Evolutionary conservation across 2,888 invertebrate species (phyloP).

Genomic region (Colostygia pectinataria): DNA sequence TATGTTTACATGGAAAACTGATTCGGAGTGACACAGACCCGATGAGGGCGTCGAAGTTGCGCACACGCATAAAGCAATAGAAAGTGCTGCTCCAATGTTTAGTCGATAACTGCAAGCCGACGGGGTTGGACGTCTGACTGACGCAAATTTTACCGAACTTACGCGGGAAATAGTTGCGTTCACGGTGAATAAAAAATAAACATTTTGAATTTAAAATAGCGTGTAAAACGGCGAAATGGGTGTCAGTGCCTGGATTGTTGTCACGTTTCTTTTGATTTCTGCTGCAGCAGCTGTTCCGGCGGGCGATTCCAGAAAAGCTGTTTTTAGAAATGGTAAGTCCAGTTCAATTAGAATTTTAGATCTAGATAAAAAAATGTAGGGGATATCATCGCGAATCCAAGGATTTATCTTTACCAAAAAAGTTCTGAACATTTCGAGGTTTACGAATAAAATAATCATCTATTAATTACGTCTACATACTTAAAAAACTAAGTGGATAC

Average conservation of each 20-base stretch:
- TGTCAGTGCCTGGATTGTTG: constrained; percentile 73
- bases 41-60: constrained; percentile 44
- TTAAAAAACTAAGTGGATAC: no score
- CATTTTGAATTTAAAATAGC: constrained; percentile 35
- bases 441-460: no score
- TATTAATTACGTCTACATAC: no score
- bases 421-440: no score
- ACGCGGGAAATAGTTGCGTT: constrained; percentile 80
- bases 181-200: constrained; percentile 46
- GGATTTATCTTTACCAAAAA: neutral
- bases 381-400: no score
- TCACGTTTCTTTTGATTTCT: constrained; percentile 66
- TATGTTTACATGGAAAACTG: neutral
- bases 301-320: constrained; percentile 55
- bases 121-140: constrained; percentile 55
- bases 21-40: constrained; percentile 14
- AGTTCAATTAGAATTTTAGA: neutral
- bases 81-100: constrained; percentile 68
- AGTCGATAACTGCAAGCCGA: constrained; percentile 67
- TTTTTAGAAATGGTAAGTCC: constrained; percentile 59
- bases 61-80: constrained; percentile 72
- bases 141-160: constrained; percentile 75
- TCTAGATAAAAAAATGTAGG: neutral
- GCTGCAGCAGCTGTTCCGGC: constrained; percentile 65
- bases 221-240: constrained; percentile 65